phyloP scores from a whole-genome alignment of 2,888 invertebrate genomes.

The Conchocele bisecta region DNA sequence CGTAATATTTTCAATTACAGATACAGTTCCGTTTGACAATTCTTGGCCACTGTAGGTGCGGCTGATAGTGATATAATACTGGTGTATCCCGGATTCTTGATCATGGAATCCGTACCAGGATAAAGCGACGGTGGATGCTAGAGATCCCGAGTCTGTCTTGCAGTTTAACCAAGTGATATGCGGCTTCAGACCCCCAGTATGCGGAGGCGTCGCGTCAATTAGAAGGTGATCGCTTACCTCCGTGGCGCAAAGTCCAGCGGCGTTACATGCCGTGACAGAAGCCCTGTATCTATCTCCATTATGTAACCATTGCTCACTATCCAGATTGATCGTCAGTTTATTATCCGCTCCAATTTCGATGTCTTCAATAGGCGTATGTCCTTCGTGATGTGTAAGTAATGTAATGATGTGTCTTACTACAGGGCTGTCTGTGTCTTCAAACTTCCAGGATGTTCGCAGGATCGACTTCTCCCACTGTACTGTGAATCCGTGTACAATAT shows the following conservation, averaged over 20 bases:
- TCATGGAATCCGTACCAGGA: slow-evolving; percentile 65
- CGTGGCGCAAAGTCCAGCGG: slow-evolving; percentile 55
- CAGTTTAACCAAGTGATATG: slow-evolving; percentile 45
- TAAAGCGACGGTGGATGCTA: slow-evolving; percentile 23
- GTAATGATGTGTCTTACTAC: slow-evolving; percentile 43
- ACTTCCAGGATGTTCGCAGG: slow-evolving; percentile 36
- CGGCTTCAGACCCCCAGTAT: slow-evolving; percentile 57
- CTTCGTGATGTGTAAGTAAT: slow-evolving; percentile 51
- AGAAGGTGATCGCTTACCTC: slow-evolving; percentile 39
- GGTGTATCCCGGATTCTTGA: slow-evolving; percentile 54
- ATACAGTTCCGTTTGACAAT: slow-evolving; percentile 31
- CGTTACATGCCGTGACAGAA: slow-evolving; percentile 57
- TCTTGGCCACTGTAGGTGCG: slow-evolving; percentile 48
- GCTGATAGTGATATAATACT: slow-evolving; percentile 47
- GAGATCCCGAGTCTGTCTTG: background rate
- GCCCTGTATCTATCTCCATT: slow-evolving; percentile 55
- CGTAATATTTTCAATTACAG: background rate
- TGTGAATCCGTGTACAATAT: background rate
- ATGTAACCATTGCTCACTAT: slow-evolving; percentile 37
- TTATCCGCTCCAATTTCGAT: slow-evolving; percentile 42
- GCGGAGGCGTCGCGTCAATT: slow-evolving; percentile 67
- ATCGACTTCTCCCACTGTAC: slow-evolving; percentile 56
- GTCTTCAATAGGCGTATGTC: slow-evolving; percentile 49
- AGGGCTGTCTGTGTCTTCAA: slow-evolving; percentile 53
- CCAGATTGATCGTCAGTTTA: slow-evolving; percentile 29